Conservation (phyloP, 2,888 invertebrate species). For the Leuctra nigra region DNA sequence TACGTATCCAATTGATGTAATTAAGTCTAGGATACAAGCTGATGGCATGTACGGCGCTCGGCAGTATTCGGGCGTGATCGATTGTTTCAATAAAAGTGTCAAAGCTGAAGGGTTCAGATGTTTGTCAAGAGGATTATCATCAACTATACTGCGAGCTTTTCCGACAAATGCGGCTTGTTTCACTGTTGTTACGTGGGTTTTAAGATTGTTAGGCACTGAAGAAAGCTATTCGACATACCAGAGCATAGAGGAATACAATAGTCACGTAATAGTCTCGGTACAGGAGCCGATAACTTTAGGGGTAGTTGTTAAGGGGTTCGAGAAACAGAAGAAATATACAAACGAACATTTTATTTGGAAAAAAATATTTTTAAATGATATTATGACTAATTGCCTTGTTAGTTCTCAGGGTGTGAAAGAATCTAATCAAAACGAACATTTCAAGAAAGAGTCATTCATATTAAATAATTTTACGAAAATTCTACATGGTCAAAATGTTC, state of each 20-base stretch:
- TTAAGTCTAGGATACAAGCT: slow-evolving; percentile 82
- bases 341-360: not conserved
- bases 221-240: not conserved
- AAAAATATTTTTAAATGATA: not conserved
- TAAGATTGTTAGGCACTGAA: slow-evolving; percentile 43
- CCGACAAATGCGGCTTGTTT: slow-evolving; percentile 92
- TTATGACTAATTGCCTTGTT: not conserved
- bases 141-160: slow-evolving; percentile 80
- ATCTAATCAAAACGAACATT: not conserved
- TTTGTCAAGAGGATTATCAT: slow-evolving; percentile 66
- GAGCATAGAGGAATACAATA: not conserved
- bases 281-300: not conserved
- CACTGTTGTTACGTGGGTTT: slow-evolving; percentile 74
- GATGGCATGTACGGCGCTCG: slow-evolving; percentile 45
- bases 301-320: not conserved
- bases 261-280: not conserved
- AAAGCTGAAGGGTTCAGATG: slow-evolving; percentile 61
- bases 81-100: slow-evolving; percentile 68
- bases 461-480: not conserved
- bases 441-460: not conserved
- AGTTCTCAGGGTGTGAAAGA: not conserved
- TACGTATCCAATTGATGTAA: slow-evolving; percentile 82
- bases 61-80: slow-evolving; percentile 58
- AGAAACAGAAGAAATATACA: not conserved
- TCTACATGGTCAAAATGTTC: not conserved